Conservation (phyloP, 2,113 vertebrate genomes). For the Pterocles orientalis region DNA sequence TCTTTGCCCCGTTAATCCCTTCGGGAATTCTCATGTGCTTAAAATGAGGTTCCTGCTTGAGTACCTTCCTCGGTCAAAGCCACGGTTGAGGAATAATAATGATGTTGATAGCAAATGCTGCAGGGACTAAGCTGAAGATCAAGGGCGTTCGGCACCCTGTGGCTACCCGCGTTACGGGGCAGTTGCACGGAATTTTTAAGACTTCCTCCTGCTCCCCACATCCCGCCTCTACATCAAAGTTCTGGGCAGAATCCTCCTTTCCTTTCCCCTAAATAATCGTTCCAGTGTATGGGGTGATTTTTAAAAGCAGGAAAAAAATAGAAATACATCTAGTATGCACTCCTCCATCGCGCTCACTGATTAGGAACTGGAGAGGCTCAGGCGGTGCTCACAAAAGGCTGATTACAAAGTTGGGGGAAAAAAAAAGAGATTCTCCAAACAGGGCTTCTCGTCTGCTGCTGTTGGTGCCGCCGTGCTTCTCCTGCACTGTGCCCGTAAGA, state of each 20-base stretch:
- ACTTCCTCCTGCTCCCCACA: background rate
- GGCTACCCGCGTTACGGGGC: fast-evolving
- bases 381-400: background rate
- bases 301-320: background rate
- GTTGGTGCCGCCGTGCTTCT: background rate
- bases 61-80: background rate
- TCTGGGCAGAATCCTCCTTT: background rate
- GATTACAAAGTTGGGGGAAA: slow-evolving; percentile 1
- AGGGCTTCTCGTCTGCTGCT: background rate
- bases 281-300: background rate
- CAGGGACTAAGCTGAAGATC: background rate
- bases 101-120: background rate
- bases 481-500: background rate
- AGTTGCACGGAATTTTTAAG: background rate
- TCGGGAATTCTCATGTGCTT: slow-evolving; percentile 15
- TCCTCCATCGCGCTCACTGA: background rate
- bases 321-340: background rate
- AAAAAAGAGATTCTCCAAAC: background rate
- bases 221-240: background rate
- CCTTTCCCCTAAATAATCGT: background rate
- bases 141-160: background rate
- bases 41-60: slow-evolving; percentile 20
- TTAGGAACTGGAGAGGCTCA: background rate
- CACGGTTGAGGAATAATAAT: background rate
- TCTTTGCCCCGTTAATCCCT: background rate